Evolutionary conservation across 2,113 vertebrate genomes (phyloP).

Genomic region (Chaenocephalus aceratus): DNA sequence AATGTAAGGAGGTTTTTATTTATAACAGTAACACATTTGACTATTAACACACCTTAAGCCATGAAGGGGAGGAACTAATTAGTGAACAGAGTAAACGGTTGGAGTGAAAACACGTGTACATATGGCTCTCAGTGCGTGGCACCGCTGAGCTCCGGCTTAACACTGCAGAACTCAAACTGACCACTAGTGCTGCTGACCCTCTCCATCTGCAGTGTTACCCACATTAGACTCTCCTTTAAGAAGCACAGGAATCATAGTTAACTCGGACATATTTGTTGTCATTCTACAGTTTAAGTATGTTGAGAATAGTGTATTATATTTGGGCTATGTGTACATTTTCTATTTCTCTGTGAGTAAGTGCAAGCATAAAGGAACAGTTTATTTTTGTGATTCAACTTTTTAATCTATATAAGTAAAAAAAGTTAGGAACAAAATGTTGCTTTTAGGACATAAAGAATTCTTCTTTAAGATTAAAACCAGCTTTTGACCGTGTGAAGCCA

Average conservation of each 20-base stretch:
- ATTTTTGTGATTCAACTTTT: too few species aligned
- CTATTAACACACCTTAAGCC: background rate
- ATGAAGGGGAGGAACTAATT: conserved; percentile 26
- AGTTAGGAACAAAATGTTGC: background rate
- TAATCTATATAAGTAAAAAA: too few species aligned
- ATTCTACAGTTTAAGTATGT: too few species aligned
- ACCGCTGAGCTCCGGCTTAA: conserved; percentile 27
- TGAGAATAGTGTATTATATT: too few species aligned
- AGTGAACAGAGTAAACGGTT: conserved; percentile 20
- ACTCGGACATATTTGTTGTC: background rate
- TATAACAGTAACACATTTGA: background rate
- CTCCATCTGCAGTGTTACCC: conserved; percentile 32
- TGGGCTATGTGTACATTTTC: too few species aligned
- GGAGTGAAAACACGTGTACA: conserved; percentile 33
- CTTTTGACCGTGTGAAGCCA: background rate
- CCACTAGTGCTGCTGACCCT: background rate
- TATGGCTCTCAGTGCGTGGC: conserved; percentile 45
- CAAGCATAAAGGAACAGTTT: too few species aligned
- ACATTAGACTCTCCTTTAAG: background rate
- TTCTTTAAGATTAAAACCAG: background rate
- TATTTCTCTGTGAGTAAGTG: too few species aligned
- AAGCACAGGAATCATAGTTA: background rate
- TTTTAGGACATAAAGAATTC: background rate
- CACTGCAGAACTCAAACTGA: conserved; percentile 5
- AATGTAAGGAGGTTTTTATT: background rate